Evolutionary conservation across 2,888 invertebrate species (phyloP).

Genomic region (Morpho deidamia): DNA sequence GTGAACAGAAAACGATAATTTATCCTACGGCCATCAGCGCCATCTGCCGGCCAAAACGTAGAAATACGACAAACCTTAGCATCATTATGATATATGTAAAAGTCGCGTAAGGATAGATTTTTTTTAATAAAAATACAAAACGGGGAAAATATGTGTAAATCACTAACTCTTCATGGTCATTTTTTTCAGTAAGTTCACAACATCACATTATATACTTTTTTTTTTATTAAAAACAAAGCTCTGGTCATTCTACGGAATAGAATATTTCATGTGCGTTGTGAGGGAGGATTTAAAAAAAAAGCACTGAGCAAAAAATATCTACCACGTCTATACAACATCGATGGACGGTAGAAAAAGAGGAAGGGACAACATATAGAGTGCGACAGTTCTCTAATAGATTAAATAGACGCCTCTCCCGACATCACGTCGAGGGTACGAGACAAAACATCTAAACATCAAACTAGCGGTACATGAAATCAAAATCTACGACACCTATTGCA

Average conservation of each 20-base stretch:
- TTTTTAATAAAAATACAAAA: slow-evolving; percentile 45
- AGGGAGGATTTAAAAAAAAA: slow-evolving; percentile 13
- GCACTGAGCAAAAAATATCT: slow-evolving; percentile 22
- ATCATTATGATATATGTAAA: slow-evolving; percentile 41
- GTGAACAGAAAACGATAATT: slow-evolving; percentile 9
- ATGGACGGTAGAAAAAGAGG: slow-evolving; percentile 68
- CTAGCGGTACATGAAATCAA: slow-evolving; percentile 66
- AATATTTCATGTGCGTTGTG: slow-evolving; percentile 35
- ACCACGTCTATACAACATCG: slow-evolving; percentile 46
- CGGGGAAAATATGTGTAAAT: slow-evolving; percentile 44
- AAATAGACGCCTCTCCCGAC: background rate
- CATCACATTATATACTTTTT: slow-evolving; percentile 44
- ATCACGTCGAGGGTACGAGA: slow-evolving; percentile 20
- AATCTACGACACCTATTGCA: slow-evolving; percentile 63
- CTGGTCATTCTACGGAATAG: slow-evolving; percentile 29
- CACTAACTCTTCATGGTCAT: slow-evolving; percentile 63
- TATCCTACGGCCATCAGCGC: slow-evolving; percentile 12
- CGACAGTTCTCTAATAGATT: slow-evolving; percentile 7
- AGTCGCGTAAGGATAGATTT: slow-evolving; percentile 40
- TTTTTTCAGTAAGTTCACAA: slow-evolving; percentile 46
- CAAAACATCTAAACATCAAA: slow-evolving; percentile 37
- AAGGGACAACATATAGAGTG: slow-evolving; percentile 8
- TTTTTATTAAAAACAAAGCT: slow-evolving; percentile 44
- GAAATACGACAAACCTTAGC: slow-evolving; percentile 16
- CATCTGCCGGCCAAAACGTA: slow-evolving; percentile 14